Conservation (phyloP, 1,140 invertebrate genomes). For the Chironomus striatipennis region DNA sequence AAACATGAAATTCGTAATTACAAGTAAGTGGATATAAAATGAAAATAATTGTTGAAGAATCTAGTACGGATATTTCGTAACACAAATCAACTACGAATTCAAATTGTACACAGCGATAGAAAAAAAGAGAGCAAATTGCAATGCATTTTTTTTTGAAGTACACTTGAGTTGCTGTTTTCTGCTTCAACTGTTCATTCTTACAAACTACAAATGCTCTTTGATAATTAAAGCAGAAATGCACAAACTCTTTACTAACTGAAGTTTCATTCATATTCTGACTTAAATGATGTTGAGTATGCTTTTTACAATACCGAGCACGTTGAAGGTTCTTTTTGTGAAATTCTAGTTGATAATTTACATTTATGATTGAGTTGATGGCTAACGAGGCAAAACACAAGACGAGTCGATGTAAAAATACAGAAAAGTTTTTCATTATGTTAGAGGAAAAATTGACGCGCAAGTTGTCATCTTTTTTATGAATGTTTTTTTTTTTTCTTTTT, state of each 20-base stretch:
- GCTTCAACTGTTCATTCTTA: not conserved
- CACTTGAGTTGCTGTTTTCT: not conserved
- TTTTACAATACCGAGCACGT: not conserved
- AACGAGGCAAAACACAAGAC: not conserved
- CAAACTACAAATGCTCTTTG: no score
- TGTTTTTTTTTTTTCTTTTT: no score
- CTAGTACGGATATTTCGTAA: slow-evolving; percentile 12
- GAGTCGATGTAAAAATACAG: no score
- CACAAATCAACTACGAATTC: not conserved
- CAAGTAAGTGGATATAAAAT: not conserved
- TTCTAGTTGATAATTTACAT: not conserved
- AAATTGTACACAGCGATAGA: not conserved
- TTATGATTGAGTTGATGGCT: not conserved
- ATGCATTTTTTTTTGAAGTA: not conserved
- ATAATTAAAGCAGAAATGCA: no score
- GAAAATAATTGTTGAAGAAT: slow-evolving; percentile 9
- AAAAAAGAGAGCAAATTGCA: not conserved
- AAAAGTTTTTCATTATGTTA: no score
- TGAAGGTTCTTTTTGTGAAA: not conserved
- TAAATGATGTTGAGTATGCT: no score
- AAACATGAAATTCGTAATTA: no score
- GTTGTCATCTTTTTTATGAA: no score
- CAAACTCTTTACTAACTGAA: no score
- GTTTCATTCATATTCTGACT: no score
- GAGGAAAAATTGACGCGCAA: no score